Conservation (phyloP, 2,888 invertebrate genomes). For the Stenodema calcarata region DNA sequence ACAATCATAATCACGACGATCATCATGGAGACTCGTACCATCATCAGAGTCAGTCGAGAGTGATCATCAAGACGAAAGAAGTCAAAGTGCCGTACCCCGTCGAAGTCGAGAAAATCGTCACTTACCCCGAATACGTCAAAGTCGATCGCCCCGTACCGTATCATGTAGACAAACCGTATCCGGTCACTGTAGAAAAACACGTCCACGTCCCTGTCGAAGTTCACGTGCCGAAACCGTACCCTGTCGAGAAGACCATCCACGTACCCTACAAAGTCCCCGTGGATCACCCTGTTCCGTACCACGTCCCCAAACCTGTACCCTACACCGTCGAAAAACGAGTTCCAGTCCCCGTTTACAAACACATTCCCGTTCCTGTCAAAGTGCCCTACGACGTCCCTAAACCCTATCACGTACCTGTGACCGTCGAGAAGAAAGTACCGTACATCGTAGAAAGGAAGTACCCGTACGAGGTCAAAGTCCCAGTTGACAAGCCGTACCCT, state of each 20-base stretch:
- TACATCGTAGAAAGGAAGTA: slow-evolving; percentile 37
- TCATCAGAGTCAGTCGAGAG: slow-evolving; percentile 69
- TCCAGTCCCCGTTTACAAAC: slow-evolving; percentile 58
- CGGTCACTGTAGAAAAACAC: slow-evolving; percentile 67
- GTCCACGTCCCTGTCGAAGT: slow-evolving; percentile 72
- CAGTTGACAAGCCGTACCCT: slow-evolving; percentile 63
- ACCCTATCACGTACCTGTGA: slow-evolving; percentile 64
- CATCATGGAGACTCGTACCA: neutral
- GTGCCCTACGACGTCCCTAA: too few species aligned
- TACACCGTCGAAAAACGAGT: slow-evolving; percentile 74
- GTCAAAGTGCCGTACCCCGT: slow-evolving; percentile 79
- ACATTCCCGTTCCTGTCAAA: slow-evolving; percentile 69
- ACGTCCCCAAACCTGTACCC: slow-evolving; percentile 80
- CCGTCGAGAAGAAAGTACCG: slow-evolving; percentile 63
- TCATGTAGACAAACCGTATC: slow-evolving; percentile 78
- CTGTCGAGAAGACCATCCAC: slow-evolving; percentile 62
- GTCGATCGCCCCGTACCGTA: slow-evolving; percentile 68
- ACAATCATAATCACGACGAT: neutral
- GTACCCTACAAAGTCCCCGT: slow-evolving; percentile 74
- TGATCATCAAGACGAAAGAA: slow-evolving; percentile 75
- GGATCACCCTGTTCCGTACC: slow-evolving; percentile 63
- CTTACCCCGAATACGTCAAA: slow-evolving; percentile 74
- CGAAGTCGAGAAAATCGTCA: slow-evolving; percentile 65
- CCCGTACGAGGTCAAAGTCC: slow-evolving; percentile 70
- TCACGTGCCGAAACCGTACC: slow-evolving; percentile 64